Conservation (phyloP, 1,140 invertebrate genomes). For the Melipona quadrifasciata region DNA sequence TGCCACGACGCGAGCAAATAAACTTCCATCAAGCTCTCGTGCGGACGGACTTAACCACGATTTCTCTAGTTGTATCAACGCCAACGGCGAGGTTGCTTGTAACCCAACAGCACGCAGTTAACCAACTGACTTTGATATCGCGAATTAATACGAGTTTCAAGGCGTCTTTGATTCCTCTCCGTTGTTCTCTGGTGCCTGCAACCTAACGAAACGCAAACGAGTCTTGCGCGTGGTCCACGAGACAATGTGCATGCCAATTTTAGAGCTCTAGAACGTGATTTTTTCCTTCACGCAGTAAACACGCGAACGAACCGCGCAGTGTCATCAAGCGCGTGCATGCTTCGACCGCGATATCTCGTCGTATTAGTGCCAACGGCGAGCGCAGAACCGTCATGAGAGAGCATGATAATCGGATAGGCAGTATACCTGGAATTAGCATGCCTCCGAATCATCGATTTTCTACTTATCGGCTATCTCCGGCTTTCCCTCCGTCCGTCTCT, state of each 20-base stretch:
- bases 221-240: neutral
- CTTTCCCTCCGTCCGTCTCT: neutral
- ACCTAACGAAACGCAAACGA: neutral
- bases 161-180: conserved; percentile 7
- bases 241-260: conserved; percentile 25
- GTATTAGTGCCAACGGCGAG: conserved; percentile 66
- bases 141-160: conserved; percentile 55
- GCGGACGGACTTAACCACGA: conserved; percentile 28
- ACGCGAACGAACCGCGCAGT: conserved; percentile 24
- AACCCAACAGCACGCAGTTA: conserved; percentile 34
- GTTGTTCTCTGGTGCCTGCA: neutral
- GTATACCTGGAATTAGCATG: conserved; percentile 69
- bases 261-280: neutral
- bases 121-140: conserved; percentile 42
- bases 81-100: conserved; percentile 31
- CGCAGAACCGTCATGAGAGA: conserved; percentile 53
- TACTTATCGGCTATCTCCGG: conserved; percentile 68
- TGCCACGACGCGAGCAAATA: conserved; percentile 64
- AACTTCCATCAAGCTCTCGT: conserved; percentile 42
- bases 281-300: neutral
- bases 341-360: conserved; percentile 61
- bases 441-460: conserved; percentile 72
- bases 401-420: conserved; percentile 52
- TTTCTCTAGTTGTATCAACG: conserved; percentile 61
- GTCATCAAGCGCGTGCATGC: conserved; percentile 52